Percentiles rank a stretch among this genome's conserved stretches.
These are phyloP conservation scores for Andrena haemorrhoa DNA, from an alignment of 2,888 invertebrate species.

Conservation along the genomic window DNA sequence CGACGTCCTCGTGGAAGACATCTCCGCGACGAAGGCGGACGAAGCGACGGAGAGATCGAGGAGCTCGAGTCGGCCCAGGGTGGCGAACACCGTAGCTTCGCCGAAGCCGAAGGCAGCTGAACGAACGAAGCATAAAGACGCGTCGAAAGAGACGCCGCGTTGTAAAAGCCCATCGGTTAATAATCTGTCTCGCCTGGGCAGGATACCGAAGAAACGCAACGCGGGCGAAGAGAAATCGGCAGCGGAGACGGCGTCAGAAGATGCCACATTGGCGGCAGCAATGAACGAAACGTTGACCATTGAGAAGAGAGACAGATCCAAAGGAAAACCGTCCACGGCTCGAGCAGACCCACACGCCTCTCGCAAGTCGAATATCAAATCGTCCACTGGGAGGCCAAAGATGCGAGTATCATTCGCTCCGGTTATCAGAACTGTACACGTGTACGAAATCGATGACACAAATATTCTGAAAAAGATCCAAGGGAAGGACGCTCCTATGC, in stretches of 20 bases:
- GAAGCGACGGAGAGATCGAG: constrained; percentile 8
- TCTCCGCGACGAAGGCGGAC: constrained; percentile 5
- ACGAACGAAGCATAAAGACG: not conserved
- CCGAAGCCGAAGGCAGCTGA: not conserved
- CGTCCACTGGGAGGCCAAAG: not conserved
- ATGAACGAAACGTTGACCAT: not conserved
- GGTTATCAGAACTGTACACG: constrained; percentile 49
- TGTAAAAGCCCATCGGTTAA: constrained; percentile 14
- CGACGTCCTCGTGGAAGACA: constrained; percentile 85
- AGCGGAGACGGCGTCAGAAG: not conserved
- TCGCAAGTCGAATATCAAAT: not conserved
- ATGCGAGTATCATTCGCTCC: constrained; percentile 76
- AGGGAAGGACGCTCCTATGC: constrained; percentile 78
- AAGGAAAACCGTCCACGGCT: not conserved
- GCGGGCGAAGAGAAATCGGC: not conserved
- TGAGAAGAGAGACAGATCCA: not conserved
- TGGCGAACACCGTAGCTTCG: not conserved
- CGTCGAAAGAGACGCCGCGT: not conserved
- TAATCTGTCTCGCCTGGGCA: not conserved
- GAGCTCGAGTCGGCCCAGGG: not conserved
- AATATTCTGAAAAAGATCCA: constrained; percentile 72
- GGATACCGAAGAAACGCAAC: constrained; percentile 21
- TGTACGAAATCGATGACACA: constrained; percentile 68
- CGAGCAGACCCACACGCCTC: constrained; percentile 40
- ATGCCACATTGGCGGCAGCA: not conserved